Evolutionary conservation across 2,888 invertebrate species (phyloP).

Genomic region (Omphaloscelis lunosa): DNA sequence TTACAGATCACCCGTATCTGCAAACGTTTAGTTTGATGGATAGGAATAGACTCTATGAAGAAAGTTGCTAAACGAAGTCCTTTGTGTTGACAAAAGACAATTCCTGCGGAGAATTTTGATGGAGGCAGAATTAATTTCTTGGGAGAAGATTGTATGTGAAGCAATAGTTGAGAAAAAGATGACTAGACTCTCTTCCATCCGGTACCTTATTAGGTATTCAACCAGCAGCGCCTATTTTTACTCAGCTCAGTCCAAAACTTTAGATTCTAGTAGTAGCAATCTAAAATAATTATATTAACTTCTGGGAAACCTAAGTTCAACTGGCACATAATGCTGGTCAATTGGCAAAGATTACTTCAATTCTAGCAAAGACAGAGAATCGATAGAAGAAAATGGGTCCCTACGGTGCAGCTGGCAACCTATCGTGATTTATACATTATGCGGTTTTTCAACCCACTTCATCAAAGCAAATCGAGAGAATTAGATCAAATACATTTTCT

Average conservation of each 20-base stretch:
- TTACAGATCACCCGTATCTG: neutral
- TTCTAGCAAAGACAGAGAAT: slow-evolving; percentile 17
- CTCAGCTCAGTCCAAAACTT: neutral
- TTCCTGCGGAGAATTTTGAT: neutral
- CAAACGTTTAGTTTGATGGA: no score
- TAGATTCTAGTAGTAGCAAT: neutral
- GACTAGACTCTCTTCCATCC: neutral
- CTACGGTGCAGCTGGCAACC: slow-evolving; percentile 18
- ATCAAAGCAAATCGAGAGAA: slow-evolving; percentile 21
- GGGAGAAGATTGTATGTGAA: no score
- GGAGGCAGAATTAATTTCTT: no score
- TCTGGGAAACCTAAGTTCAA: neutral
- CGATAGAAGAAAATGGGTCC: slow-evolving; percentile 37
- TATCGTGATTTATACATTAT: slow-evolving; percentile 34
- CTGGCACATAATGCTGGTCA: neutral
- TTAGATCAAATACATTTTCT: slow-evolving; percentile 23
- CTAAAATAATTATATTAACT: neutral
- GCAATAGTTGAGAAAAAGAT: neutral
- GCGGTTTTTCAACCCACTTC: slow-evolving; percentile 40
- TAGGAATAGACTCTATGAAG: neutral
- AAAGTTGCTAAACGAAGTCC: neutral
- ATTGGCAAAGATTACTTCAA: slow-evolving; percentile 2
- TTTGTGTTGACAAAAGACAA: neutral
- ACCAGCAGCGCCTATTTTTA: neutral
- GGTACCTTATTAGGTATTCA: neutral